Percentiles rank a stretch among this genome's conserved stretches.
Conservation (phyloP, 2,113 vertebrate species). For the Hepsetus odoe region DNA sequence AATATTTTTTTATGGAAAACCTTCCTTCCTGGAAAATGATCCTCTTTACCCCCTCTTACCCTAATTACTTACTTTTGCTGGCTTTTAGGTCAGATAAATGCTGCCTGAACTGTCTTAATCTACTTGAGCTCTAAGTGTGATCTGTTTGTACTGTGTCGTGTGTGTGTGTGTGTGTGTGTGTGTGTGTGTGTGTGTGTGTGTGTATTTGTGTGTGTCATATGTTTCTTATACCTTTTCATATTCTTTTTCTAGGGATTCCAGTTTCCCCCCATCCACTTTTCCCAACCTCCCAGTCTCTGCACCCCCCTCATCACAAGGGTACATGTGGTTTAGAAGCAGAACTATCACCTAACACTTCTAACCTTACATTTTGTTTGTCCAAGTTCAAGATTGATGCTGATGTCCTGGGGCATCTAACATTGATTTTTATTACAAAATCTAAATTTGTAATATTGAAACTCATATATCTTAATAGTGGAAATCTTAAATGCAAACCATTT, state of each 20-base stretch:
- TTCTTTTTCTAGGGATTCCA: conserved; percentile 76
- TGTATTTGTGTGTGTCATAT: conserved; percentile 33
- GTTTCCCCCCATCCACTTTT: conserved; percentile 75
- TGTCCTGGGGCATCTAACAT: conserved; percentile 8
- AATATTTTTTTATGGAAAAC: background rate
- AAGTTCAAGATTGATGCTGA: conserved; percentile 22
- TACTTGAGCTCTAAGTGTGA: conserved; percentile 18
- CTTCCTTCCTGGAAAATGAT: background rate
- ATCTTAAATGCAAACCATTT: background rate
- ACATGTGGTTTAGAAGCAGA: conserved; percentile 70
- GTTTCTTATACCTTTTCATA: conserved; percentile 68
- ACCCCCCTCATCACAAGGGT: conserved; percentile 76
- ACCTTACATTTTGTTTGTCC: conserved; percentile 28
- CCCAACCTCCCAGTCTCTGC: conserved; percentile 73
- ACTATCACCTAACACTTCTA: conserved; percentile 34
- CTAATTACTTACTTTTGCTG: background rate
- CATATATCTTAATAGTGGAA: too few species aligned
- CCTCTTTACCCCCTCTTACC: conserved; percentile 8
- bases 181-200: conserved; percentile 49
- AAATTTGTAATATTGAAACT: background rate
- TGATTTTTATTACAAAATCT: conserved; percentile 1
- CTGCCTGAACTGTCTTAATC: conserved; percentile 18
- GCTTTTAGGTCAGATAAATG: conserved; percentile 7
- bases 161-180: conserved; percentile 8
- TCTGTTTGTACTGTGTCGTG: conserved; percentile 4